Percentiles rank a stretch among this genome's conserved stretches.
phyloP scores from a whole-genome alignment of 2,888 invertebrate species.

The Venusia cambrica region DNA sequence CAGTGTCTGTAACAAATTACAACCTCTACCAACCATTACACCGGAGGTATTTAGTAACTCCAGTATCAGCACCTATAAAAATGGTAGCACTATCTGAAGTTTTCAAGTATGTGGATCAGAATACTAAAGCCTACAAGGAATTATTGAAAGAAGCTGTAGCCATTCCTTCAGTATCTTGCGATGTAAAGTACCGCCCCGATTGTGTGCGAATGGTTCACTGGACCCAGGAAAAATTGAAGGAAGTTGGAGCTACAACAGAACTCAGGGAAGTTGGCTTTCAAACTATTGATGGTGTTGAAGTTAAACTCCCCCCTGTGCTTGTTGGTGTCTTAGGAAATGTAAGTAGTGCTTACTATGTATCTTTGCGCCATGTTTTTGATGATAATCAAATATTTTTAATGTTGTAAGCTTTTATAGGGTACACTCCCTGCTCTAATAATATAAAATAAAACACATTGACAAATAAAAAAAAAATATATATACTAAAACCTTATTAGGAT shows the following conservation, averaged over 20 bases:
- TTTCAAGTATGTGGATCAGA: conserved; percentile 88
- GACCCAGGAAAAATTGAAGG: conserved; percentile 85
- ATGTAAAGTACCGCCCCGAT: conserved; percentile 90
- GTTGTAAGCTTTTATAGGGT: too few species aligned
- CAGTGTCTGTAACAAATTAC: conserved; percentile 29
- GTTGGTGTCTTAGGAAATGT: conserved; percentile 88
- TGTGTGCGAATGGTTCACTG: conserved; percentile 93
- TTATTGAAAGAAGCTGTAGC: conserved; percentile 92
- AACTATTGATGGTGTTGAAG: conserved; percentile 84
- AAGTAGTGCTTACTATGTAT: conserved; percentile 38
- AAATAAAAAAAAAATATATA: background rate
- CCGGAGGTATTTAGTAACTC: conserved; percentile 41
- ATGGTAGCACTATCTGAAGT: conserved; percentile 67
- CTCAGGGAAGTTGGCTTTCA: conserved; percentile 90
- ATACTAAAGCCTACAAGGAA: conserved; percentile 88
- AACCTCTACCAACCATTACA: conserved; percentile 31
- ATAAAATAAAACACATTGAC: too few species aligned
- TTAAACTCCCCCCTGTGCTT: conserved; percentile 93
- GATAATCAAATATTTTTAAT: too few species aligned
- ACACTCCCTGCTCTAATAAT: too few species aligned
- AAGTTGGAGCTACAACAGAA: conserved; percentile 86
- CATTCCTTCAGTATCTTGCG: conserved; percentile 97
- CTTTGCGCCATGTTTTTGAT: too few species aligned
- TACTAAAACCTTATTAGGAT: conserved; percentile 72
- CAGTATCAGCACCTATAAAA: conserved; percentile 41